phyloP scores from a whole-genome alignment of 2,888 invertebrate genomes.

The Epistrophella euchroma region DNA sequence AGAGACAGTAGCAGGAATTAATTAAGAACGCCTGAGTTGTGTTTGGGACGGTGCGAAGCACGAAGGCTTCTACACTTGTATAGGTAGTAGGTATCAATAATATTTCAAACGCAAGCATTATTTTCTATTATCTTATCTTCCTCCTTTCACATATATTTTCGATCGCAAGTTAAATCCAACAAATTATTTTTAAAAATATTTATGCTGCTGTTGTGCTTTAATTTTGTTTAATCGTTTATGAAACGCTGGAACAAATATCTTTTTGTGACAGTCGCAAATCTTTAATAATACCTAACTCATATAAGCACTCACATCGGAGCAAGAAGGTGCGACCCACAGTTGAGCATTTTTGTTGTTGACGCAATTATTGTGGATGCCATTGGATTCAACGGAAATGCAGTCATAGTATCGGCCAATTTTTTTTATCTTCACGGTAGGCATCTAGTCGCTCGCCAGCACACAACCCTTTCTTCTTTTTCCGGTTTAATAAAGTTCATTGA shows the following conservation, averaged over 20 bases:
- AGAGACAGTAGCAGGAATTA: no score
- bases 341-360: not conserved
- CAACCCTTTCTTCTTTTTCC: conserved; percentile 47
- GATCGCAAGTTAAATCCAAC: not conserved
- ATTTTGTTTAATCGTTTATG: not conserved
- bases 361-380: conserved; percentile 16
- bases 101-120: no score
- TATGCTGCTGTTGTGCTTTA: not conserved
- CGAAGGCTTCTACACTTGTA: no score
- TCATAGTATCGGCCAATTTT: conserved; percentile 2
- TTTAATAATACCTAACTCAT: not conserved
- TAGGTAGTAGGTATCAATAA: no score
- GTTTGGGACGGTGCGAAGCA: no score
- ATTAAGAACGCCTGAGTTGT: no score
- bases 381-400: conserved; percentile 27
- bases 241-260: no score
- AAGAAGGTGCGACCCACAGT: not conserved
- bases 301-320: not conserved
- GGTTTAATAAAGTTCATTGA: conserved; percentile 35
- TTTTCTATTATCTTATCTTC: not conserved
- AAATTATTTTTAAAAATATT: not conserved
- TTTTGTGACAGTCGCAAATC: not conserved
- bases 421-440: not conserved
- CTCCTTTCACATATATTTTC: no score
- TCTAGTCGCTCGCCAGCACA: conserved; percentile 14